Percentiles rank a stretch among this genome's conserved stretches.
These are phyloP conservation scores for Nannospalax galili DNA, from an alignment of 2,113 vertebrate species.

Conservation along the genomic window DNA sequence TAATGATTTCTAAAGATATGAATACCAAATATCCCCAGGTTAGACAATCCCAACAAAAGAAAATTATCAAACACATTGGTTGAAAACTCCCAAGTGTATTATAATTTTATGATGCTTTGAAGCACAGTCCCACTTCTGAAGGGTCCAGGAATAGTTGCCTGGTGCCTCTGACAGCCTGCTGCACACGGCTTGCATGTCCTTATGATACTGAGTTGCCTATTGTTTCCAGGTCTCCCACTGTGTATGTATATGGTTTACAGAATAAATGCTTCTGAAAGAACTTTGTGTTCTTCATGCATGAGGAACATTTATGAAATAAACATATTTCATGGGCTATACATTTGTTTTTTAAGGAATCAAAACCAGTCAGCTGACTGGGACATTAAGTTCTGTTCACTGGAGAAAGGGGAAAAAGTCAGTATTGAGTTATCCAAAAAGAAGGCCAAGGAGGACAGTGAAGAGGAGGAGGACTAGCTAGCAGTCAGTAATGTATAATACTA, in stretches of 20 bases:
- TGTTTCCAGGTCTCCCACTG: not conserved
- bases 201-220: not conserved
- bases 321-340: conserved; percentile 25
- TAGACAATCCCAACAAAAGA: conserved; percentile 8
- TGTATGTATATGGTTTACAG: not conserved
- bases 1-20: conserved; percentile 54
- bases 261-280: conserved; percentile 45
- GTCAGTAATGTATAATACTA: conserved; percentile 9
- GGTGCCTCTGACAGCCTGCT: not conserved
- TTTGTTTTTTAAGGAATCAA: conserved; percentile 56
- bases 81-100: not conserved
- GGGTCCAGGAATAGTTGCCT: not conserved
- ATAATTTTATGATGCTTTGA: conserved; percentile 50
- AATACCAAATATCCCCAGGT: conserved; percentile 37
- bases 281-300: conserved; percentile 36
- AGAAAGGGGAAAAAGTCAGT: not conserved
- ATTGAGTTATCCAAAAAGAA: not conserved
- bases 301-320: conserved; percentile 37
- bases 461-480: not conserved
- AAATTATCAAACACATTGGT: conserved; percentile 43
- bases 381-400: conserved; percentile 14
- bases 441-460: not conserved
- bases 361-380: conserved; percentile 39
- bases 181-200: not conserved
- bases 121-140: not conserved